Base-by-base conservation (phyloP, 2,797 vertebrate species). In the Lates japonicus region DNA sequence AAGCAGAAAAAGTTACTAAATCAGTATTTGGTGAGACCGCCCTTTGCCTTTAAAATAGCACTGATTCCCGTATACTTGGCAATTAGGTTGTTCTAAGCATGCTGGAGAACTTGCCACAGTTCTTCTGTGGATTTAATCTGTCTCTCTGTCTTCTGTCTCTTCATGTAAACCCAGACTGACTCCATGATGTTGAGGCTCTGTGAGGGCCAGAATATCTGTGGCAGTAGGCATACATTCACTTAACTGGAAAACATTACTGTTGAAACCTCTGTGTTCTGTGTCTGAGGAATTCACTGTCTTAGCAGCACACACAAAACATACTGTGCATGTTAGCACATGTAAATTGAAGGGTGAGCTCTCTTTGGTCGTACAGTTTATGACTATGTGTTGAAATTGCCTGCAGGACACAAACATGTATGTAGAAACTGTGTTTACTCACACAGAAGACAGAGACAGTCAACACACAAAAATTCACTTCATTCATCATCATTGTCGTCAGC, bases 251-350 rank as follows among this genome's bases (percentile, higher is more conserved):
- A 22, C 25, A 44, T 35, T 31, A 25, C 35, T 25, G 46, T 44
- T 74, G n/a, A n/a, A n/a, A n/a, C n/a, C n/a, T n/a, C n/a, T n/a
- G n/a, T n/a, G n/a, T 64, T 73, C 52, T 51, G 10, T 25, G 35
- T 71, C 48, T 52, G 44, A 67, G 7, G 31, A 61, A 61, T 61
- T 58, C 17, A 60, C 12, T 3, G 39, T 68, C 49, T 64, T 22
- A 42, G 58, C 29, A 64, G 20, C 70, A 52, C 35, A 29, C 33
- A 66, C 55, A 54, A 29, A 69, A 22, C 60, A 46, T 58, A 46
- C 33, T 22, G 13, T 74, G 68, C 87, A 68, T 74, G 85, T 85
- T 55, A 12, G 68, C 44, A 52, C 84, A 82, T 4, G 86, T 62
- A 71, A 68, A 52, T 1, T 48, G 11, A 61, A 66, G 20, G 49